Evolutionary conservation across 2,113 vertebrate genomes (phyloP).

Genomic region (Hiodon tergisus): DNA sequence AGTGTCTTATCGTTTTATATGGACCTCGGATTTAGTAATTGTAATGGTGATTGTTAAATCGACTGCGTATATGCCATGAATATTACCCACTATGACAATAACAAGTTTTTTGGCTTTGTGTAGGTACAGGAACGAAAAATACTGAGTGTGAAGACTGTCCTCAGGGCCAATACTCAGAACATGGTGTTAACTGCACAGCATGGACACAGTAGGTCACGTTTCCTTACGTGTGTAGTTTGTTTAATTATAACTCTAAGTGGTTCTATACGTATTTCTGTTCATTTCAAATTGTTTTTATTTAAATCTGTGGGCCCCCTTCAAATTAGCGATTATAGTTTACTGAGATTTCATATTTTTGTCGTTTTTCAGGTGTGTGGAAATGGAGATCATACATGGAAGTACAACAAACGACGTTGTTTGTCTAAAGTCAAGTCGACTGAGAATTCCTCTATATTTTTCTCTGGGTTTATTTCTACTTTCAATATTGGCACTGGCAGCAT

Average conservation of each 20-base stretch:
- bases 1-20: neutral
- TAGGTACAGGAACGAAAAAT: slow-evolving; percentile 12
- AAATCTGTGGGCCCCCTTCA: no score
- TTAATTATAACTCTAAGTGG: no score
- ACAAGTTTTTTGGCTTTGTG: slow-evolving; percentile 3
- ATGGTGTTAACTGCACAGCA: slow-evolving; percentile 29
- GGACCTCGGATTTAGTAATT: no score
- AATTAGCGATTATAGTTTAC: no score
- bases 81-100: neutral
- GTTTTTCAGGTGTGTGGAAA: neutral
- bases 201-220: slow-evolving; percentile 32
- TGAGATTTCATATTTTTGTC: no score
- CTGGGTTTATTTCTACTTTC: no score
- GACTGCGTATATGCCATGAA: neutral
- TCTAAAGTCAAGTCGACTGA: neutral
- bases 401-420: slow-evolving; percentile 19
- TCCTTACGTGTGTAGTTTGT: neutral
- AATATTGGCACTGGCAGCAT: no score
- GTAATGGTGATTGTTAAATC: neutral
- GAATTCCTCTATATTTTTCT: no score
- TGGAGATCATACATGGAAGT: slow-evolving; percentile 11
- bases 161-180: slow-evolving; percentile 27
- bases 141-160: slow-evolving; percentile 34
- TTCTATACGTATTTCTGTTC: no score
- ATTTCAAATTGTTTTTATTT: no score